phyloP scores from a whole-genome alignment of 2,113 vertebrate species.

The Rhodinocichla rosea region DNA sequence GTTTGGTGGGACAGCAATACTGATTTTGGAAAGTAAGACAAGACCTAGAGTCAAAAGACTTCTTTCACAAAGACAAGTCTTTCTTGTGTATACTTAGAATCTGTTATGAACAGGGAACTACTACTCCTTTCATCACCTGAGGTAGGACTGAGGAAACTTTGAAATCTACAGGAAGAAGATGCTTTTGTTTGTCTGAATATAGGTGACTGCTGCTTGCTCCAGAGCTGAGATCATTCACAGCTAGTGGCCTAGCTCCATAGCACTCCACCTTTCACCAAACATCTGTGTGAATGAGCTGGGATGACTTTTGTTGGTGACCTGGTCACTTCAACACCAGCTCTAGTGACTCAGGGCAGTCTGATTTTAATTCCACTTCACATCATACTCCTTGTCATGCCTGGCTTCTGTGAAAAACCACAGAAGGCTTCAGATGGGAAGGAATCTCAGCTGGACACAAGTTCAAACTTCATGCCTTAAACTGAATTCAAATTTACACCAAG shows the following conservation, averaged over 20 bases:
- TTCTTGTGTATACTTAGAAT: background rate
- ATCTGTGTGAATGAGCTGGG: background rate
- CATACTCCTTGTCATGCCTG: background rate
- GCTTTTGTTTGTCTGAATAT: background rate
- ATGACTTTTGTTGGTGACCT: background rate
- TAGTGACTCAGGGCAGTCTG: background rate
- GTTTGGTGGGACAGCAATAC: background rate
- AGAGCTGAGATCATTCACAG: background rate
- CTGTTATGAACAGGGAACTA: background rate
- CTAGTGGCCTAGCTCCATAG: accelerated
- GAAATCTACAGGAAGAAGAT: background rate
- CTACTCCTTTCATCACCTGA: background rate
- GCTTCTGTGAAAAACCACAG: background rate
- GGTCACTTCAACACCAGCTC: background rate
- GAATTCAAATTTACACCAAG: background rate
- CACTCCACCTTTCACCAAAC: background rate
- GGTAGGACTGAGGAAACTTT: background rate
- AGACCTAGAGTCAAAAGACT: background rate
- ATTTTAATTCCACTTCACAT: background rate
- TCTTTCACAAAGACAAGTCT: background rate
- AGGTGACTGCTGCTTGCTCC: background rate
- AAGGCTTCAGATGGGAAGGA: background rate
- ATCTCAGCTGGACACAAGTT: background rate
- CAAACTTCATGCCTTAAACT: background rate
- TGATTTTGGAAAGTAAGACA: background rate